Evolutionary conservation across 2,888 invertebrate species (phyloP).

Genomic region (Lepas anatifera): DNA sequence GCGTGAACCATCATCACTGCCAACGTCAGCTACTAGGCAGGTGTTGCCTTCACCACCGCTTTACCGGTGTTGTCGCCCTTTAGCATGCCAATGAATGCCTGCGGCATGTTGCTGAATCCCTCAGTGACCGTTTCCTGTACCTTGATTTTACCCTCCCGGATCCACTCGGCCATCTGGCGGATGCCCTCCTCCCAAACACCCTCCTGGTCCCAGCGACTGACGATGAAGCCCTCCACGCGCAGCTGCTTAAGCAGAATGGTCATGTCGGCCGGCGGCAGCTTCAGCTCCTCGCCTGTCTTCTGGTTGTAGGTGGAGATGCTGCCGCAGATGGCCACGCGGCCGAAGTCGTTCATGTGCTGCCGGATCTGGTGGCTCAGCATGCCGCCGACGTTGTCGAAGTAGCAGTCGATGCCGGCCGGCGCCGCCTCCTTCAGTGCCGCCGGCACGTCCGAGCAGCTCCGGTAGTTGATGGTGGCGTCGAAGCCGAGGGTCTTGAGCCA

Average conservation of each 20-base stretch:
- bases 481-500: conserved; percentile 50
- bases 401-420: not conserved
- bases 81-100: conserved; percentile 51
- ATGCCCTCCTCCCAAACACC: conserved; percentile 50
- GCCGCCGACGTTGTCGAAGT: not conserved
- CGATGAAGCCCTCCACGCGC: conserved; percentile 49
- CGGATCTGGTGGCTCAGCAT: not conserved
- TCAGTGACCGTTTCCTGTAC: conserved; percentile 54
- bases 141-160: conserved; percentile 51
- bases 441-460: conserved; percentile 41
- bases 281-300: conserved; percentile 27
- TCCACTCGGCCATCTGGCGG: conserved; percentile 47
- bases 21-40: too few species aligned
- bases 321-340: conserved; percentile 52
- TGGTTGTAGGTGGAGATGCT: conserved; percentile 50
- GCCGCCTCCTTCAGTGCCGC: conserved; percentile 35
- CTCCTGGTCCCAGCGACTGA: conserved; percentile 40
- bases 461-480: conserved; percentile 58
- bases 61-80: conserved; percentile 56
- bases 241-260: conserved; percentile 39
- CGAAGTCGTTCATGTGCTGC: conserved; percentile 42
- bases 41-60: conserved; percentile 50
- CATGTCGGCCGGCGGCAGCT: not conserved
- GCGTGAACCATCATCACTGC: too few species aligned
- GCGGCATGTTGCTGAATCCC: conserved; percentile 59